Percentiles rank a stretch among this genome's conserved stretches.
Conservation (phyloP, 2,888 invertebrate species). For the Chrysopilus asiliformis region DNA sequence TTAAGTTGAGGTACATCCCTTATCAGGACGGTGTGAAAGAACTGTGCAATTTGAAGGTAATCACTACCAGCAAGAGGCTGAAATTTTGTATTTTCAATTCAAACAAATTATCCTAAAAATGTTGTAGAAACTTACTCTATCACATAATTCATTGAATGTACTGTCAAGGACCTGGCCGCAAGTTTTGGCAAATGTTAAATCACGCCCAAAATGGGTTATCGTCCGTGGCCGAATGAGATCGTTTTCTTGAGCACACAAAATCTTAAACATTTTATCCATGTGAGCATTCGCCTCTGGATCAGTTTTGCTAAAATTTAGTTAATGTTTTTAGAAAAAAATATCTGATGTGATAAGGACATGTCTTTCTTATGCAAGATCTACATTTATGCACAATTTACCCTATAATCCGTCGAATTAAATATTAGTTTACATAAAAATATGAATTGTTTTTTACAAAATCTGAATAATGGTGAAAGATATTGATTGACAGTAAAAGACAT, state of each 20-base stretch:
- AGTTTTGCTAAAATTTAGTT: slow-evolving; percentile 42
- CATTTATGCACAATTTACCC: too few species aligned
- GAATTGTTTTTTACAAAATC: too few species aligned
- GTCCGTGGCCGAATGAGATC: slow-evolving; percentile 75
- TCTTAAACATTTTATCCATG: slow-evolving; percentile 72
- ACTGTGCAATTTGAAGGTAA: slow-evolving; percentile 82
- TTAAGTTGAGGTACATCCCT: slow-evolving; percentile 77
- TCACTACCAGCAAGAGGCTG: slow-evolving; percentile 90
- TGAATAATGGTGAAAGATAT: too few species aligned
- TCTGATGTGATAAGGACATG: too few species aligned
- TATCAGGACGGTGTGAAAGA: slow-evolving; percentile 91
- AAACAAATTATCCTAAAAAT: neutral
- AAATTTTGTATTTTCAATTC: slow-evolving; percentile 20
- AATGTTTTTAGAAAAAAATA: too few species aligned
- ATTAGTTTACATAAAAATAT: too few species aligned
- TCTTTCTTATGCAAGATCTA: too few species aligned
- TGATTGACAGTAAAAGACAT: too few species aligned
- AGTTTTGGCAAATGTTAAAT: slow-evolving; percentile 74
- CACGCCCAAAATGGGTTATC: slow-evolving; percentile 77
- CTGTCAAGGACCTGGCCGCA: slow-evolving; percentile 88
- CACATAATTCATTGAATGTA: slow-evolving; percentile 81
- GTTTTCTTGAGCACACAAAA: slow-evolving; percentile 75
- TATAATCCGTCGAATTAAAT: too few species aligned
- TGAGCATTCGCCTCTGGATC: slow-evolving; percentile 47
- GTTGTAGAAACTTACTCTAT: slow-evolving; percentile 49